A percentile compares a stretch with the other conserved stretches of the same genome.
Conservation (phyloP, 2,113 vertebrate genomes). For the Semnornis frantzii region DNA sequence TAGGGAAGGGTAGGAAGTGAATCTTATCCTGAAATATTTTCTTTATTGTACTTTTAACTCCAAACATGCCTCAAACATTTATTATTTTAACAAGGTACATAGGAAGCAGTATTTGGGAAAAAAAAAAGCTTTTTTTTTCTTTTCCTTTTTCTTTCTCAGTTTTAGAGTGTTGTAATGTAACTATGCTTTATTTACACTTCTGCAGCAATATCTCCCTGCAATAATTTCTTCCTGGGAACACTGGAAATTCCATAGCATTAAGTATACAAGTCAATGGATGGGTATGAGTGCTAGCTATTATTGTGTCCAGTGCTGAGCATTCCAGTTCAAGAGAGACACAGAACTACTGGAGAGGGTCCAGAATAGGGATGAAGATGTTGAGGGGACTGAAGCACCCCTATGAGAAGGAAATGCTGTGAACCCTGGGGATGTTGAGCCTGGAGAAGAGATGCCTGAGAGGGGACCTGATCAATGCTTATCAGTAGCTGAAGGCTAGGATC, state of each 20-base stretch:
- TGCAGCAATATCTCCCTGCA: background rate
- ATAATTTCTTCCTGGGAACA: background rate
- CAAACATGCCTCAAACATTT: background rate
- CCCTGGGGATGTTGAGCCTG: too few species aligned
- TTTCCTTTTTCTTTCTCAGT: background rate
- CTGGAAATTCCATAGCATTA: background rate
- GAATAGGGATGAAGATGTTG: too few species aligned
- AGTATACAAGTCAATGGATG: background rate
- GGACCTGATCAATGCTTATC: too few species aligned
- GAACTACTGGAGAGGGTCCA: too few species aligned
- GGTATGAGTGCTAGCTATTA: background rate
- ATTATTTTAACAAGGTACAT: background rate
- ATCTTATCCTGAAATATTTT: background rate
- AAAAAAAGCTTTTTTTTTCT: background rate
- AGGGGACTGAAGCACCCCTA: too few species aligned
- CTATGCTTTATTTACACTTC: background rate
- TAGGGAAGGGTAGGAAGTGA: background rate
- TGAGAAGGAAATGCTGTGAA: too few species aligned
- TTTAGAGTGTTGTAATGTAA: background rate
- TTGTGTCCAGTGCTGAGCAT: too few species aligned
- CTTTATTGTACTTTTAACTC: background rate
- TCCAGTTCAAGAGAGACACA: too few species aligned
- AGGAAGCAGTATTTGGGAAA: background rate
- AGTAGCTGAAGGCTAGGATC: too few species aligned
- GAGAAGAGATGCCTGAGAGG: too few species aligned